A percentile compares a stretch with the other conserved stretches of the same genome.
phyloP scores from a whole-genome alignment of 2,797 vertebrate species.

The Triplophysa yarkandensis region DNA sequence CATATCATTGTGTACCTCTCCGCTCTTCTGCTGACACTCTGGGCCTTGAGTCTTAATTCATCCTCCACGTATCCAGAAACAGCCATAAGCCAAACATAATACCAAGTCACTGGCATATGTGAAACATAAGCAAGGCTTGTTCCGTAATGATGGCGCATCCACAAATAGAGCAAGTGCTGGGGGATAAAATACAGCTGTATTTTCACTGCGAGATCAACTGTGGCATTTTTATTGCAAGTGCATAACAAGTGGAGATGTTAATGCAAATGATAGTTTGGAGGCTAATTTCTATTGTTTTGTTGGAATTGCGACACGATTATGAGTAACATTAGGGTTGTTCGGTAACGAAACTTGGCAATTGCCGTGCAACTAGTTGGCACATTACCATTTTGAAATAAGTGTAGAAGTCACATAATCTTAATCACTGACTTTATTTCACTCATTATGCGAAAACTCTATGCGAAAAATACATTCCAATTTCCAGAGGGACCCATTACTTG shows the following conservation, averaged over 20 bases:
- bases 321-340: background rate
- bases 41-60: constrained; percentile 32
- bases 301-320: background rate
- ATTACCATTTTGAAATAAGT: background rate
- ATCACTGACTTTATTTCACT: background rate
- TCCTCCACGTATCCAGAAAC: constrained; percentile 35
- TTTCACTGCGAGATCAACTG: background rate
- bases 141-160: background rate
- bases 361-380: background rate
- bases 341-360: background rate
- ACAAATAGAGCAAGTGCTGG: constrained; percentile 10
- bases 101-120: constrained; percentile 16
- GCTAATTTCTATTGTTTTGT: background rate
- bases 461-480: background rate
- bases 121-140: constrained; percentile 13
- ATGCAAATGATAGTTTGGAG: background rate
- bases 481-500: background rate
- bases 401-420: background rate
- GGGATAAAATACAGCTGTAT: background rate
- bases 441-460: background rate
- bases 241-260: background rate
- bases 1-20: constrained; percentile 31
- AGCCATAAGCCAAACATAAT: constrained; percentile 41
- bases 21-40: constrained; percentile 40
- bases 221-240: background rate